Base-by-base conservation (phyloP, 2,888 invertebrate species). In the Chesias legatella region DNA sequence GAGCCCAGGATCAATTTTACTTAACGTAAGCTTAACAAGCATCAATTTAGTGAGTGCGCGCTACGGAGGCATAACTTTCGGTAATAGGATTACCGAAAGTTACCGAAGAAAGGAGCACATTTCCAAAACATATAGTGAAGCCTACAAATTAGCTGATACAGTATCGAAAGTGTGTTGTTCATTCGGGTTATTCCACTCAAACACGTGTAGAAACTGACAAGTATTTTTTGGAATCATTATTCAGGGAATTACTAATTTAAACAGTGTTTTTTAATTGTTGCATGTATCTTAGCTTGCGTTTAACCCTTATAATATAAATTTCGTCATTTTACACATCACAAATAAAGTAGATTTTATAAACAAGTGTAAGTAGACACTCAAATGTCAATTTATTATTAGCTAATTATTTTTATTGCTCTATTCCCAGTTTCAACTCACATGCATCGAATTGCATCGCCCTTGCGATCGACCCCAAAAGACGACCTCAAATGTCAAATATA, bases 401-500 rank as follows among this genome's bases (percentile, higher is more conserved):
- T 9, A 28, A 34, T 37, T 22, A 47, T 27, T 44, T 47, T 44
- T 42, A 33, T 48, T 31, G 34, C 29, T 25, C 9, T 32, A 44
- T 43, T 43, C 30, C 28, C 27, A 30, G 31, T 33, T 26, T 26
- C 41, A 40, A 44, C 42, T 39, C 31, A 42, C 30, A 37, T 43
- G 34, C 33, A n/a, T n/a, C n/a, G n/a, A n/a, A n/a, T n/a, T n/a
- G 31, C 8, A 10, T 11, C 41, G 61, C 53, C 71, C 67, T 71
- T 71, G 60, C 40, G 52, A 42, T 39, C 50, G 45, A 60, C 59
- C 53, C 56, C 59, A 63, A 54, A 56, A 17, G 13, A 34, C 51
- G 67, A 68, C 73, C 71, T 73, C 52, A 64, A 41, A 40, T 54
- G 61, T 60, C 67, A 54, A 48, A 56, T 58, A 63, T 34, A 60